phyloP scores from a whole-genome alignment of 2,888 invertebrate species.

The Aphrophora alni region DNA sequence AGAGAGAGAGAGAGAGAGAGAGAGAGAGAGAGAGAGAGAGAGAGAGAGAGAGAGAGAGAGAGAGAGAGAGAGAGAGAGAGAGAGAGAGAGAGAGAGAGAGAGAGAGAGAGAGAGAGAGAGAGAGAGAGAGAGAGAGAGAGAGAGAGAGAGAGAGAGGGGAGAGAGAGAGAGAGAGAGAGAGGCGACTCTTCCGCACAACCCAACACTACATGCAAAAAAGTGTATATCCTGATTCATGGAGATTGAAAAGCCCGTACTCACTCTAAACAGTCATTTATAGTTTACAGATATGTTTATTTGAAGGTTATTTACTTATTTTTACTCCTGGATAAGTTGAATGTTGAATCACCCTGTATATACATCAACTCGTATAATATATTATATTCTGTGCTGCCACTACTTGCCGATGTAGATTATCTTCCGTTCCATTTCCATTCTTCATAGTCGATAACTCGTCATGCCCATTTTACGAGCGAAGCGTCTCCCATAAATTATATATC shows the following conservation, averaged over 20 bases:
- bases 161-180: not conserved
- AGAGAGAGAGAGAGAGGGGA: slow-evolving; percentile 2
- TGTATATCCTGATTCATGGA: too few relatives aligned
- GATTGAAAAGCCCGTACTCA: too few relatives aligned
- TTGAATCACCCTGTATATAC: too few relatives aligned
- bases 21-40: slow-evolving; percentile 13
- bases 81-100: slow-evolving; percentile 10
- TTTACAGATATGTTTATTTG: too few relatives aligned
- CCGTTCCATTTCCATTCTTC: not conserved
- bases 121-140: slow-evolving; percentile 13
- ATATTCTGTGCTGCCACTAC: too few relatives aligned
- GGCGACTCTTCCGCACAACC: too few relatives aligned
- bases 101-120: slow-evolving; percentile 13
- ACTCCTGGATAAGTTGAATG: too few relatives aligned
- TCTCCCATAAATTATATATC: not conserved
- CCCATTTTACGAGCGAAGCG: not conserved
- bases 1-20: slow-evolving; percentile 13
- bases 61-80: slow-evolving; percentile 10
- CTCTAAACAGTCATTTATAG: too few relatives aligned
- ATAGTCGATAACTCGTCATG: not conserved
- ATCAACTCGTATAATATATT: too few relatives aligned
- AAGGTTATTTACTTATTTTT: too few relatives aligned
- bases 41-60: not conserved
- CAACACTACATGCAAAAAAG: too few relatives aligned
- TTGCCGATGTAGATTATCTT: not conserved